Evolutionary conservation across 2,113 vertebrate species (phyloP).

Genomic region (Xenopus borealis): DNA sequence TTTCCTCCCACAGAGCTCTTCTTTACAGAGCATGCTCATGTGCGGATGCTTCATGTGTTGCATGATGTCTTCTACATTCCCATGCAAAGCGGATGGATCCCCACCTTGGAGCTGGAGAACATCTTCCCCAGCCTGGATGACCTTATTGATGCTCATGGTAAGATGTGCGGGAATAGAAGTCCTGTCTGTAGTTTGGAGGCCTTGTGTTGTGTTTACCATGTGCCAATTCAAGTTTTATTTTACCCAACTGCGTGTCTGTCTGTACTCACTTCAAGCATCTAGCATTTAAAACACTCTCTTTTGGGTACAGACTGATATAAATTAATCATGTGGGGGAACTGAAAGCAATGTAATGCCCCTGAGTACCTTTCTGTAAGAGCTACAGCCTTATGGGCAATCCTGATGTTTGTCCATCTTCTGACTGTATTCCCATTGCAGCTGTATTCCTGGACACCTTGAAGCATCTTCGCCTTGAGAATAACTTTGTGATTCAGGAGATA

Average conservation of each 20-base stretch:
- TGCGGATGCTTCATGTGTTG: constrained; percentile 83
- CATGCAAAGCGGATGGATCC: constrained; percentile 68
- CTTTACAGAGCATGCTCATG: constrained; percentile 82
- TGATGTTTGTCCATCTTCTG: no score
- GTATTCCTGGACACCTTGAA: constrained; percentile 80
- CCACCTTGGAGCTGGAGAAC: constrained; percentile 59
- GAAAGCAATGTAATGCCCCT: no score
- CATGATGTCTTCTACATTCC: constrained; percentile 81
- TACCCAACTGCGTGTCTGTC: no score
- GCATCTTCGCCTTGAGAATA: constrained; percentile 74
- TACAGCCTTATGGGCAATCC: no score
- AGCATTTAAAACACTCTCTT: no score
- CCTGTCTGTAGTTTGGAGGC: neutral
- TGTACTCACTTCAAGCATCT: no score
- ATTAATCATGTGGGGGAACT: no score
- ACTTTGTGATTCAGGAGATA: constrained; percentile 74
- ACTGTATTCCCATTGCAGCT: constrained; percentile 55
- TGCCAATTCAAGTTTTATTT: no score
- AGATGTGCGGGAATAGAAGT: constrained; percentile 42
- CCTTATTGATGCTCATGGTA: constrained; percentile 84
- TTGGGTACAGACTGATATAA: no score
- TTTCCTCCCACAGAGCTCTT: constrained; percentile 69
- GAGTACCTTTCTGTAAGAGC: no score
- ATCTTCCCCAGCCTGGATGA: constrained; percentile 87
- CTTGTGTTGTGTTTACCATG: neutral